A percentile compares a stretch with the other conserved stretches of the same genome.
Evolutionary conservation across 2,888 invertebrate genomes (phyloP).

Genomic region (Macrophya alboannulata): DNA sequence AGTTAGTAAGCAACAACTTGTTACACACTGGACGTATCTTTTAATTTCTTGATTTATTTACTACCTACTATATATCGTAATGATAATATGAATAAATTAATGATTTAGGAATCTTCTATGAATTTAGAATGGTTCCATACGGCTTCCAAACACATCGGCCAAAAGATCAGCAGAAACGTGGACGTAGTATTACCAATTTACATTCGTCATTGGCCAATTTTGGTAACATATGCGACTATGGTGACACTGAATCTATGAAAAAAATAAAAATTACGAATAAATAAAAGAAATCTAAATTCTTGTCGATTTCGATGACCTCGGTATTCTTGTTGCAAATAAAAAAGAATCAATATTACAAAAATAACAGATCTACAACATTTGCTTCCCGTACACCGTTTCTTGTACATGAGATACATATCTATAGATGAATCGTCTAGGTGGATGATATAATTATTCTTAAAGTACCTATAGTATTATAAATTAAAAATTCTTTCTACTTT

Average conservation of each 20-base stretch:
- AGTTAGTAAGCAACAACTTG: conserved; percentile 16
- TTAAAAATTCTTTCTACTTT: conserved; percentile 13
- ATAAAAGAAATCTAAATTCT: conserved; percentile 28
- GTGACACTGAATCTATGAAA: conserved; percentile 12
- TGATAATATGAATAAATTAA: conserved; percentile 11
- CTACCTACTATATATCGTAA: neutral
- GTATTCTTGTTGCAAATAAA: neutral
- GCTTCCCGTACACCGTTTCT: neutral
- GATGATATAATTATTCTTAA: neutral
- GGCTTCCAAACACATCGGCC: conserved; percentile 8
- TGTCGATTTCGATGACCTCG: conserved; percentile 18
- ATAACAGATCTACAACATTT: neutral
- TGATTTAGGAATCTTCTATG: neutral
- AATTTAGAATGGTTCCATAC: neutral
- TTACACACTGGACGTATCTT: conserved; percentile 29
- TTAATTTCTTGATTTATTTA: neutral
- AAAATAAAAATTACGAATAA: neutral
- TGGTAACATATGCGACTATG: neutral
- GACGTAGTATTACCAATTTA: neutral
- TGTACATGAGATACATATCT: neutral
- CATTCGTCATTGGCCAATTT: conserved; percentile 40
- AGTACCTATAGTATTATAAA: neutral
- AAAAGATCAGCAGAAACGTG: conserved; percentile 15
- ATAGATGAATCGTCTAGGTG: conserved; percentile 12
- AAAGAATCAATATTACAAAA: neutral